Conservation (phyloP, 1,140 invertebrate species). For the Sycophila sp. region DNA sequence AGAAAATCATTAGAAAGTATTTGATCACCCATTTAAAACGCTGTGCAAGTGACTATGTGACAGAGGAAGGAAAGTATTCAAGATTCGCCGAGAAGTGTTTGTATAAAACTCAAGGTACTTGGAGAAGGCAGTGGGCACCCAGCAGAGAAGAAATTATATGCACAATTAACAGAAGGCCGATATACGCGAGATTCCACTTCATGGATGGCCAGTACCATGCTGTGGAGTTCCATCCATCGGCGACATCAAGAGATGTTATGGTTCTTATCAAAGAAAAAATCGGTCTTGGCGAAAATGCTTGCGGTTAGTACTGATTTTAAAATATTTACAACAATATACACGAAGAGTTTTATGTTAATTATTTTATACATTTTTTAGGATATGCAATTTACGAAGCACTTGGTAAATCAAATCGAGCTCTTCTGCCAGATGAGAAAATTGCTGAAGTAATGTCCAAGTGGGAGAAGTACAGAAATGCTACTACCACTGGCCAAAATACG, state of each 20-base stretch:
- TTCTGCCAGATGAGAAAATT: constrained; percentile 87
- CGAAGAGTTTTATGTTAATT: constrained; percentile 1
- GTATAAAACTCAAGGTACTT: constrained; percentile 85
- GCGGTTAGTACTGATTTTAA: constrained; percentile 64
- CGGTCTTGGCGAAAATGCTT: constrained; percentile 84
- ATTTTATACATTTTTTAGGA: constrained; percentile 61
- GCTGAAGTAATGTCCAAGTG: constrained; percentile 96
- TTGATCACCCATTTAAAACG: constrained; percentile 90
- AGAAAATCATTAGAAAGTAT: constrained; percentile 85
- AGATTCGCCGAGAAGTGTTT: constrained; percentile 93
- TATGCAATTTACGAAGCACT: constrained; percentile 85
- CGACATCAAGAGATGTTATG: constrained; percentile 90
- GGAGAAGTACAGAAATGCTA: constrained; percentile 83
- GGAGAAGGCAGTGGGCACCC: constrained; percentile 89
- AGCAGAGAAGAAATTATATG: constrained; percentile 93
- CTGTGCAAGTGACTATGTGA: constrained; percentile 87
- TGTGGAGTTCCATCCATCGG: constrained; percentile 93
- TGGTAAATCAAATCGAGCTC: constrained; percentile 83
- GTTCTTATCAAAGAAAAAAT: constrained; percentile 92
- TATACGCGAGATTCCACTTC: constrained; percentile 91
- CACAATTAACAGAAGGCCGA: constrained; percentile 88
- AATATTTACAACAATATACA: background rate
- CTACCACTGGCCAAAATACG: constrained; percentile 61
- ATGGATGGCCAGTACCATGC: constrained; percentile 96
- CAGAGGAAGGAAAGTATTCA: constrained; percentile 94